These are phyloP conservation scores for Hemaris fuciformis DNA, from an alignment of 2,888 invertebrate species.

Conservation along the genomic window DNA sequence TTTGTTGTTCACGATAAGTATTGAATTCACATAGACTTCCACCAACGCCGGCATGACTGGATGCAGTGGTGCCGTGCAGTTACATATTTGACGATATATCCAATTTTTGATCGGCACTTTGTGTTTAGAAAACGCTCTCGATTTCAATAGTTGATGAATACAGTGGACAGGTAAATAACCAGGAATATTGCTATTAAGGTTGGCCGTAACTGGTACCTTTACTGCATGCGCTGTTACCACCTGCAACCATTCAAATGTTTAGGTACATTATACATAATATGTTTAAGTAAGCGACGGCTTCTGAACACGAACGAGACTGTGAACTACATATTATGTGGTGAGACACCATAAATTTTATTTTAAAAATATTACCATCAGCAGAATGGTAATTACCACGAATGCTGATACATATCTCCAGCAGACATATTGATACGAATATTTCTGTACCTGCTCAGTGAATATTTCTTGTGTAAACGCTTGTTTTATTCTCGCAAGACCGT, in stretches of 20 bases:
- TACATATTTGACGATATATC: slow-evolving; percentile 97
- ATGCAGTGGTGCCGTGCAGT: slow-evolving; percentile 94
- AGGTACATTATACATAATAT: no score
- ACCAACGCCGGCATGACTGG: slow-evolving; percentile 95
- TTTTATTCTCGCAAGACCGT: slow-evolving; percentile 93
- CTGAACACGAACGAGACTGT: no score
- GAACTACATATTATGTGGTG: no score
- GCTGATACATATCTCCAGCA: slow-evolving; percentile 3
- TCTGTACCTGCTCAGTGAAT: slow-evolving; percentile 93
- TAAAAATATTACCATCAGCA: no score
- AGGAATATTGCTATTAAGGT: slow-evolving; percentile 92
- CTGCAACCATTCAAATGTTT: no score
- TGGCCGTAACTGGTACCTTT: slow-evolving; percentile 95
- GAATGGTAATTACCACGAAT: no score
- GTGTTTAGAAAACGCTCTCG: slow-evolving; percentile 96
- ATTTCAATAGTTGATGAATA: slow-evolving; percentile 96
- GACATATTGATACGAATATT: neutral
- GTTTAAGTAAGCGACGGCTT: no score
- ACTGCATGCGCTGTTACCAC: slow-evolving; percentile 97
- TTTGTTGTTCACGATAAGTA: slow-evolving; percentile 86
- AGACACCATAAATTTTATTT: no score
- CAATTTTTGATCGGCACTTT: slow-evolving; percentile 97
- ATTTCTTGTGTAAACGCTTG: slow-evolving; percentile 98
- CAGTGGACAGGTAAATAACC: slow-evolving; percentile 98
- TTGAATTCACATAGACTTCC: slow-evolving; percentile 96